Evolutionary conservation across 2,113 vertebrate species (phyloP).

Genomic region (Megaceryle torquata): DNA sequence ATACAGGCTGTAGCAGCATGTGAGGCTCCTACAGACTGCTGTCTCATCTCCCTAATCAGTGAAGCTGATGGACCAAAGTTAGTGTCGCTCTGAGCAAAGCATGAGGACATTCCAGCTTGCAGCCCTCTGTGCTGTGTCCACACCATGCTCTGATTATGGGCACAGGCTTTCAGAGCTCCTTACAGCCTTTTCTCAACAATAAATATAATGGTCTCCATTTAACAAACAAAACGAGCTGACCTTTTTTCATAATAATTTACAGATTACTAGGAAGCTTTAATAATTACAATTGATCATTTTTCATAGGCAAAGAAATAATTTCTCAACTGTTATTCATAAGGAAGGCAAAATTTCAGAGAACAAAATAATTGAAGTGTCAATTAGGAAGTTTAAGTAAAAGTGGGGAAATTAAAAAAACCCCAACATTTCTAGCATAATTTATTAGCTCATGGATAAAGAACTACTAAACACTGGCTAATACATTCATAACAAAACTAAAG

Average conservation of each 20-base stretch:
- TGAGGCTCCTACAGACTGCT: background rate
- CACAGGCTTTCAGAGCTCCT: background rate
- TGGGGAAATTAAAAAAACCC: slow-evolving; percentile 11
- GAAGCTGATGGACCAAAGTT: background rate
- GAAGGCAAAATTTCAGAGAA: slow-evolving; percentile 53
- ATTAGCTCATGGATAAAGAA: no score
- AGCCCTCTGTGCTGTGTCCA: background rate
- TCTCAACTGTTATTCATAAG: slow-evolving; percentile 40
- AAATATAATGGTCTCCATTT: background rate
- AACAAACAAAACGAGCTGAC: slow-evolving; percentile 14
- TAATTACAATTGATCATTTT: slow-evolving; percentile 58
- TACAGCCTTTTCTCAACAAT: background rate
- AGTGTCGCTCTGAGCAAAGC: background rate
- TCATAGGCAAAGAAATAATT: slow-evolving; percentile 51
- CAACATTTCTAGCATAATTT: slow-evolving; percentile 48
- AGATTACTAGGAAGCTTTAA: slow-evolving; percentile 44
- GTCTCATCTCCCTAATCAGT: background rate
- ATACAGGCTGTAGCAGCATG: background rate
- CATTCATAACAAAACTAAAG: no score
- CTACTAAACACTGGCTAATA: no score
- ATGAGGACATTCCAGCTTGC: background rate
- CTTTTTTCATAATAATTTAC: slow-evolving; percentile 55
- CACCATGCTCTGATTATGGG: background rate
- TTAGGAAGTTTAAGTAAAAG: slow-evolving; percentile 44
- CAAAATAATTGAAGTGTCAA: slow-evolving; percentile 64